Percentiles rank a stretch among this genome's conserved stretches.
phyloP scores from a whole-genome alignment of 2,888 invertebrate species.

The Amphipyra berbera region DNA sequence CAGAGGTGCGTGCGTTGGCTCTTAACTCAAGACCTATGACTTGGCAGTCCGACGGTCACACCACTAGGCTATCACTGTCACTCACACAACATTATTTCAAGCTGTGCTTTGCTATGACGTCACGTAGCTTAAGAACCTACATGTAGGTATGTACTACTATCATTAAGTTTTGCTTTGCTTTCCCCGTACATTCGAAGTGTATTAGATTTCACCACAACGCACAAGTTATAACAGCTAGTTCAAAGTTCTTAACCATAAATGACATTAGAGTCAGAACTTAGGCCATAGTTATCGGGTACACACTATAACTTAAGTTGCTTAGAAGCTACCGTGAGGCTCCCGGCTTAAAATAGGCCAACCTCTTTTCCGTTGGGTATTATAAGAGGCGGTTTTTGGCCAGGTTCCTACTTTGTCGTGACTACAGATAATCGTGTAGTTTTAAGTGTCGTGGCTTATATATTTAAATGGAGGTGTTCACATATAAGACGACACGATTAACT shows the following conservation, averaged over 20 bases:
- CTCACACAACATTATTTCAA: too few relatives aligned
- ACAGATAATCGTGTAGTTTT: too few relatives aligned
- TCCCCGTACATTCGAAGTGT: conserved; percentile 21
- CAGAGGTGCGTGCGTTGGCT: too few relatives aligned
- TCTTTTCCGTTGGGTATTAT: not conserved
- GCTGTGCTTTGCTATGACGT: not conserved
- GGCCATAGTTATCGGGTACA: conserved; percentile 41
- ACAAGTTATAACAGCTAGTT: conserved; percentile 52
- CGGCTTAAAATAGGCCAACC: conserved; percentile 1
- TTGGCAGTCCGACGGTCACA: too few relatives aligned
- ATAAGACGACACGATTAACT: too few relatives aligned
- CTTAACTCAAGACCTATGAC: too few relatives aligned
- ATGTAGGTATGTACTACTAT: not conserved
- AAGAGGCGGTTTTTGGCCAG: not conserved
- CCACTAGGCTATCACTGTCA: too few relatives aligned
- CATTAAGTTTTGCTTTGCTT: conserved; percentile 6
- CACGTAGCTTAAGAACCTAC: too few relatives aligned
- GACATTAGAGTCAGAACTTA: conserved; percentile 54
- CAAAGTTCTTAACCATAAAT: conserved; percentile 57
- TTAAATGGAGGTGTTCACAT: too few relatives aligned
- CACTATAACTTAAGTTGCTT: conserved; percentile 29
- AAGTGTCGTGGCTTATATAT: too few relatives aligned
- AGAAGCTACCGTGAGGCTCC: conserved; percentile 5
- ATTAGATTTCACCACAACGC: conserved; percentile 41
- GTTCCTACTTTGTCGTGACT: too few relatives aligned